Conservation (phyloP, 2,113 vertebrate species). For the Salvelinus alpinus region DNA sequence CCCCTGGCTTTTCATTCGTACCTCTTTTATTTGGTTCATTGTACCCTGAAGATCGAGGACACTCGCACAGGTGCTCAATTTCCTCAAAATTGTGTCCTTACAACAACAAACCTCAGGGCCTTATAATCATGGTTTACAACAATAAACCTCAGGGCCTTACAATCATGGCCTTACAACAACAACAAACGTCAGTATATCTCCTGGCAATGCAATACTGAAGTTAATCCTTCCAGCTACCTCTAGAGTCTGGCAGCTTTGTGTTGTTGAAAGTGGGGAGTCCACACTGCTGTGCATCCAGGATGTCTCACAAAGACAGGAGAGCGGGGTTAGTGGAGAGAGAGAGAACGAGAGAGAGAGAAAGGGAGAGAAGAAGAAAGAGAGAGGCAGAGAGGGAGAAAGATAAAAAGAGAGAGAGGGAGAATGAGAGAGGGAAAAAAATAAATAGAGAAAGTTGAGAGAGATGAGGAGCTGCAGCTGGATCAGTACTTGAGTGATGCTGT, state of each 20-base stretch:
- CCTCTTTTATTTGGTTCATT: neutral
- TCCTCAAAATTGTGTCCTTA: constrained; percentile 12
- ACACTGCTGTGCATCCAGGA: constrained; percentile 47
- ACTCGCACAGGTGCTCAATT: constrained; percentile 5
- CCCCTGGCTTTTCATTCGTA: constrained; percentile 15
- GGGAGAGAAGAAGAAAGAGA: too few relatives aligned
- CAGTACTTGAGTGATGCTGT: constrained; percentile 64
- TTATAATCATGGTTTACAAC: constrained; percentile 24
- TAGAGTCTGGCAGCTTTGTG: constrained; percentile 56
- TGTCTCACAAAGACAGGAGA: constrained; percentile 56
- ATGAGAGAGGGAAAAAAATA: too few relatives aligned
- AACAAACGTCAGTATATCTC: constrained; percentile 41
- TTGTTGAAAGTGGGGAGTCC: constrained; percentile 54
- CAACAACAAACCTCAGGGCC: constrained; percentile 4
- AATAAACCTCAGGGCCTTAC: constrained; percentile 21
- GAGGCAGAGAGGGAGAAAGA: constrained; percentile 54
- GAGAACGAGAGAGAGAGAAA: constrained; percentile 43
- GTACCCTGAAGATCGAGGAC: neutral
- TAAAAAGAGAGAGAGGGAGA: constrained; percentile 40
- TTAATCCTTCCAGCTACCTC: constrained; percentile 35
- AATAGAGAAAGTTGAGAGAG: too few relatives aligned
- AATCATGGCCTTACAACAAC: constrained; percentile 25
- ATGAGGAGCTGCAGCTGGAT: constrained; percentile 54
- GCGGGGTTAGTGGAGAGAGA: constrained; percentile 52
- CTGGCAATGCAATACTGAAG: constrained; percentile 39